phyloP scores from a whole-genome alignment of 2,113 vertebrate genomes.

The Solea solea region DNA sequence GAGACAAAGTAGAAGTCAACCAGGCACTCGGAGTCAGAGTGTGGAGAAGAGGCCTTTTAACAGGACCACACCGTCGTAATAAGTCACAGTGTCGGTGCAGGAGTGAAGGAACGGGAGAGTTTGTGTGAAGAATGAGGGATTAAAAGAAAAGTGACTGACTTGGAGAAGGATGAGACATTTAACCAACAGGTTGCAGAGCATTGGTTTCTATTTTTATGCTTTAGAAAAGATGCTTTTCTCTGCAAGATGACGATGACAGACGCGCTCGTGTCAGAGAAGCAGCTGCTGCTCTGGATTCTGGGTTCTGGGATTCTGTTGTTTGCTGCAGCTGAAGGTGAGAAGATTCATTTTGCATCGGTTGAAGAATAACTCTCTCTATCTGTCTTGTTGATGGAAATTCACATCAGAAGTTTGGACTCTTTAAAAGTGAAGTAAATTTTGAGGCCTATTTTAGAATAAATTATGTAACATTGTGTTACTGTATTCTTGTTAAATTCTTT shows the following conservation, averaged over 20 bases:
- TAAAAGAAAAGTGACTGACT: not conserved
- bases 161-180: not conserved
- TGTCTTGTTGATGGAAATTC: not conserved
- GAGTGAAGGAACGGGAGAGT: constrained; percentile 6
- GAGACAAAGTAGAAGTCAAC: constrained; percentile 77
- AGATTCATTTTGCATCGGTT: not conserved
- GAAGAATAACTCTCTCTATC: too few relatives aligned
- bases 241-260: constrained; percentile 44
- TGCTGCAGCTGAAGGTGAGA: constrained; percentile 56
- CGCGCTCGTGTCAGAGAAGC: not conserved
- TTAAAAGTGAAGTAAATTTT: too few relatives aligned
- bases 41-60: constrained; percentile 46
- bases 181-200: not conserved
- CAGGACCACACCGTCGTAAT: constrained; percentile 43
- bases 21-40: constrained; percentile 40
- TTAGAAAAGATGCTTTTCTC: not conserved
- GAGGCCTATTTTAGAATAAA: too few relatives aligned
- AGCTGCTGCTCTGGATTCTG: constrained; percentile 29
- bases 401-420: not conserved
- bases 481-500: not conserved
- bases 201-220: not conserved
- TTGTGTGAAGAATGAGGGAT: not conserved
- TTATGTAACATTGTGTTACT: too few relatives aligned
- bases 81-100: constrained; percentile 48
- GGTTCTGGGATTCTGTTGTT: constrained; percentile 26